A percentile compares a stretch with the other conserved stretches of the same genome.
Evolutionary conservation across 2,888 invertebrate species (phyloP).

Genomic region (Melipona beecheii): DNA sequence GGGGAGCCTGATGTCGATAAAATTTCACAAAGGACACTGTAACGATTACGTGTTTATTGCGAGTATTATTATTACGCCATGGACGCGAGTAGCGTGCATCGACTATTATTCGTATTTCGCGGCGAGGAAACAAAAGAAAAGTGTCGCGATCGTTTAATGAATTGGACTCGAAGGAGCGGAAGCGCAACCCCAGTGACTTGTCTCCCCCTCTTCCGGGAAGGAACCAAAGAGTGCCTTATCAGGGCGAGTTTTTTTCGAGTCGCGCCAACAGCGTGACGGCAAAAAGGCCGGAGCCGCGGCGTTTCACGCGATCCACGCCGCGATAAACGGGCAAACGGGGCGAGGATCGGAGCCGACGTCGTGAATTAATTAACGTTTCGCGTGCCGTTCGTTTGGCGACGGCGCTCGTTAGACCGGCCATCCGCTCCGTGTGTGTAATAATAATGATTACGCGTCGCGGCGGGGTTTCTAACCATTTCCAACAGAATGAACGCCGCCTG

Average conservation of each 20-base stretch:
- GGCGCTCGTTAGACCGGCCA: constrained; percentile 1
- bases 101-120: not conserved
- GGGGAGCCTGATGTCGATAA: constrained; percentile 20
- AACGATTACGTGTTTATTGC: constrained; percentile 31
- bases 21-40: constrained; percentile 25
- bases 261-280: not conserved
- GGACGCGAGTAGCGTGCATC: not conserved
- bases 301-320: constrained; percentile 7
- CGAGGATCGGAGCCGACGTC: constrained; percentile 20
- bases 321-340: constrained; percentile 31
- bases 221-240: constrained; percentile 5
- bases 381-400: constrained; percentile 18
- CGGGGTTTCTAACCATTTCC: not conserved
- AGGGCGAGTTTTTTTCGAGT: not conserved
- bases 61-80: not conserved
- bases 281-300: not conserved
- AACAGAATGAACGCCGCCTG: not conserved
- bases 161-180: constrained; percentile 68
- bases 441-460: constrained; percentile 11
- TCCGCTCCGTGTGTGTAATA: constrained; percentile 2
- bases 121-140: not conserved
- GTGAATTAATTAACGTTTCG: constrained; percentile 57
- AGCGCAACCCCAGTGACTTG: constrained; percentile 40
- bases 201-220: constrained; percentile 46
- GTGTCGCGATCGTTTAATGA: constrained; percentile 62